Percentiles rank a stretch among this genome's conserved stretches.
phyloP scores from a whole-genome alignment of 2,888 invertebrate species.

The Lasius fuliginosus region DNA sequence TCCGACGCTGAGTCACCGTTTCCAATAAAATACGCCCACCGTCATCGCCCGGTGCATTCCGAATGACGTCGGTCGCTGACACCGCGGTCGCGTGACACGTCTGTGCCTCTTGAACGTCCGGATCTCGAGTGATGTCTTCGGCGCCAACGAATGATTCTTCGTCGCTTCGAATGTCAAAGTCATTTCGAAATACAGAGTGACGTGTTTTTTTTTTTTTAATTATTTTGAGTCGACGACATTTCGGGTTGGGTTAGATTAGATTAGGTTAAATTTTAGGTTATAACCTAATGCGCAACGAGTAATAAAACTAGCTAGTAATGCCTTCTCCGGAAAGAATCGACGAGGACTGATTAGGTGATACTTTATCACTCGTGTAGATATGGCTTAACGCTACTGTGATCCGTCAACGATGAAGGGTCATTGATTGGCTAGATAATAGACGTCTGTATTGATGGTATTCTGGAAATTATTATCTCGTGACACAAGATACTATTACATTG shows the following conservation, averaged over 20 bases:
- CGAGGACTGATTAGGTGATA: background rate
- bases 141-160: background rate
- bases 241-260: background rate
- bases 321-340: background rate
- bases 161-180: background rate
- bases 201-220: background rate
- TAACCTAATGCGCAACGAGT: background rate
- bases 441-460: background rate
- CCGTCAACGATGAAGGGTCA: background rate
- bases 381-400: background rate
- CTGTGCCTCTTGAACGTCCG: background rate
- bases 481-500: slow-evolving; percentile 4
- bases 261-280: no score
- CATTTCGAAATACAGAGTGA: background rate
- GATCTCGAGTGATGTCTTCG: slow-evolving; percentile 8
- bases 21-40: slow-evolving; percentile 73
- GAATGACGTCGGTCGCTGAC: slow-evolving; percentile 62
- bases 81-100: slow-evolving; percentile 40
- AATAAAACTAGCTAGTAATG: background rate
- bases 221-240: slow-evolving; percentile 9
- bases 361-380: background rate
- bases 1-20: slow-evolving; percentile 75
- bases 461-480: background rate
- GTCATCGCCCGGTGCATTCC: slow-evolving; percentile 55
- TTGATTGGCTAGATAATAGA: background rate